phyloP scores from a whole-genome alignment of 1,140 invertebrate genomes.

The Drosophila kurseongensis region DNA sequence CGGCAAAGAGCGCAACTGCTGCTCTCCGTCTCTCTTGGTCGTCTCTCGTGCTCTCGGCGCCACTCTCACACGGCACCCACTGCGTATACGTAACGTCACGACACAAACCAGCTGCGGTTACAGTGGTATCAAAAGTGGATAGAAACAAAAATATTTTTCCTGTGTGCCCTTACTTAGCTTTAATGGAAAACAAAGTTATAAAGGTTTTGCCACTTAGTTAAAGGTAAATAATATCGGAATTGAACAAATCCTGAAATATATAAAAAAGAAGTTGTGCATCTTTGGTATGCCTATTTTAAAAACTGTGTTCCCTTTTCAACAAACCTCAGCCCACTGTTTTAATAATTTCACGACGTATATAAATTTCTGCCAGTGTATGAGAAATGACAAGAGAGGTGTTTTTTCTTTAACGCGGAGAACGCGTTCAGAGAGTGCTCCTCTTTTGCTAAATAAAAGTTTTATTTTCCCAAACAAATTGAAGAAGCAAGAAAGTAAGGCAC shows the following conservation, averaged over 20 bases:
- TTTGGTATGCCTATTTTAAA: neutral
- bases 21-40: conserved; percentile 14
- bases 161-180: too few relatives aligned
- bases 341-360: neutral
- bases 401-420: conserved; percentile 19
- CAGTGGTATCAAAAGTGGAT: conserved; percentile 17
- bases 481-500: conserved; percentile 35
- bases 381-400: conserved; percentile 20
- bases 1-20: conserved; percentile 71
- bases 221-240: too few relatives aligned
- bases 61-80: conserved; percentile 20
- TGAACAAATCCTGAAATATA: too few relatives aligned
- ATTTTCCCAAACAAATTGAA: conserved; percentile 66
- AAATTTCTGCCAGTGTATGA: conserved; percentile 58
- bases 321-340: conserved; percentile 11
- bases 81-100: conserved; percentile 61
- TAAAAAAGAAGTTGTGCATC: too few relatives aligned
- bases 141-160: neutral
- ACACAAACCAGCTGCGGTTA: conserved; percentile 40
- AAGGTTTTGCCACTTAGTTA: too few relatives aligned
- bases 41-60: conserved; percentile 26
- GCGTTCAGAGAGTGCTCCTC: conserved; percentile 28
- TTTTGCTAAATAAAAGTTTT: conserved; percentile 62
- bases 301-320: neutral
- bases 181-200: too few relatives aligned